Conservation (phyloP, 2,797 vertebrate species). For the Xiphorhynchus erythropygius region DNA sequence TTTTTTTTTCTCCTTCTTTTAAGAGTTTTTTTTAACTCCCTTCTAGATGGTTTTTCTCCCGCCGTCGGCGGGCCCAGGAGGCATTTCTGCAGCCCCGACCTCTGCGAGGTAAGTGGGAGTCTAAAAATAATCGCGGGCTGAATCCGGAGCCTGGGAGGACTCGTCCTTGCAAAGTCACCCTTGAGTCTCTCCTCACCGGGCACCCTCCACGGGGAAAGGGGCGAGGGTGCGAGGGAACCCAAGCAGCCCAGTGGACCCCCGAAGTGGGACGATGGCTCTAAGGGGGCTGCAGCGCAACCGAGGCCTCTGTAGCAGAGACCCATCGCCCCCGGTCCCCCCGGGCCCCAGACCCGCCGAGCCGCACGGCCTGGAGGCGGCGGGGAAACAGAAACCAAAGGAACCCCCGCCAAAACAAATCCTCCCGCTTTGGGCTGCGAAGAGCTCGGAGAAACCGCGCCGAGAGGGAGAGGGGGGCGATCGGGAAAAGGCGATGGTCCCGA, state of each 20-base stretch:
- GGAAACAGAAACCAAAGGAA: constrained; percentile 13
- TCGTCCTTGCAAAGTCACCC: constrained; percentile 29
- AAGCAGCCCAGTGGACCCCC: accelerated
- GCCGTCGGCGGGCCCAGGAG: too few species aligned
- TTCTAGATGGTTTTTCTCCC: not conserved
- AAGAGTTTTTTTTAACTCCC: accelerated
- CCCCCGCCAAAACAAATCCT: not conserved
- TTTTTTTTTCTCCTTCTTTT: not conserved
- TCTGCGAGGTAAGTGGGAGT: not conserved
- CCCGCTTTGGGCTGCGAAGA: not conserved
- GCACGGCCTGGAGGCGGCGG: not conserved
- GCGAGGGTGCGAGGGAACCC: not conserved
- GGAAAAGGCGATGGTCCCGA: not conserved
- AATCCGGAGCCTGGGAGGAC: not conserved
- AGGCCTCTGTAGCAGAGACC: not conserved
- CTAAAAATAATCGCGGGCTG: constrained; percentile 31
- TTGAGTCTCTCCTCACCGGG: not conserved
- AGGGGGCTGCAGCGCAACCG: not conserved
- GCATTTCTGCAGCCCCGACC: not conserved
- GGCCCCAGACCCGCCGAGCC: not conserved
- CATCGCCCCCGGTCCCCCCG: not conserved
- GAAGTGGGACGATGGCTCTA: not conserved
- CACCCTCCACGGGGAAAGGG: accelerated
- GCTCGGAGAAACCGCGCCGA: not conserved
- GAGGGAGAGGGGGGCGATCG: not conserved